Base-by-base conservation (phyloP, 2,113 vertebrate genomes). In the Scopus umbretta region DNA sequence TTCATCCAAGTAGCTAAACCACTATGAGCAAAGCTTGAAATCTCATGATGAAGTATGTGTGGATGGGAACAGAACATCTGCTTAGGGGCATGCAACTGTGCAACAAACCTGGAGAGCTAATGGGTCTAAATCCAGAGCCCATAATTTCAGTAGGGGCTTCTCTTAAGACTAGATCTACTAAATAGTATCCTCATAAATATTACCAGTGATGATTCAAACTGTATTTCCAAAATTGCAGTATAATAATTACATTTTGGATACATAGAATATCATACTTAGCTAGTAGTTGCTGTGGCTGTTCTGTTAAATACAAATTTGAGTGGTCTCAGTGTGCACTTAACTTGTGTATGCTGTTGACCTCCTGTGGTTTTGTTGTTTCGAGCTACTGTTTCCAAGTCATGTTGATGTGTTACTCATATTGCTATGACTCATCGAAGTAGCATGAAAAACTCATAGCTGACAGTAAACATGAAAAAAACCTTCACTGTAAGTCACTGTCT, bases 381-480 rank as follows among this genome's bases (percentile, higher is more conserved):
- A 88, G 59, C 94, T 97, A 86, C 94, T 92, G 96, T 96, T 96
- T 95, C 94, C 88, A 93, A 92, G 95, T 86, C 65, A 74, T 93
- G 82, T 83, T 93, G 72, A 86, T 96, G 42, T 71, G 85, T 94
- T 96, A 93, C 94, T 94, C 86, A 73, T 95, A 93, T 94, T 92
- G 75, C 96, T 92, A 5, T 97, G 96, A 97, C 92, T 96, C 96
- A 96, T 95, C 82, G 50, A 70, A 92, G 26, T 93, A 93, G 79
- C 42, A 93, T 83, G 93, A 94, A 93, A 56, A 94, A 80, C 82
- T 95, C 87, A 62, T 70, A 93, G 86, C 90, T 96, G 88, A 94
- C 96, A 94, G 82, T 96, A 94, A 96, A 90, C 88, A 67, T 59
- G n/a, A 90, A 70, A 85, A 89, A 95, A 80, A 2, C 16, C 75